phyloP scores from a whole-genome alignment of 1,140 invertebrate genomes.

The Mactra quadrangularis region DNA sequence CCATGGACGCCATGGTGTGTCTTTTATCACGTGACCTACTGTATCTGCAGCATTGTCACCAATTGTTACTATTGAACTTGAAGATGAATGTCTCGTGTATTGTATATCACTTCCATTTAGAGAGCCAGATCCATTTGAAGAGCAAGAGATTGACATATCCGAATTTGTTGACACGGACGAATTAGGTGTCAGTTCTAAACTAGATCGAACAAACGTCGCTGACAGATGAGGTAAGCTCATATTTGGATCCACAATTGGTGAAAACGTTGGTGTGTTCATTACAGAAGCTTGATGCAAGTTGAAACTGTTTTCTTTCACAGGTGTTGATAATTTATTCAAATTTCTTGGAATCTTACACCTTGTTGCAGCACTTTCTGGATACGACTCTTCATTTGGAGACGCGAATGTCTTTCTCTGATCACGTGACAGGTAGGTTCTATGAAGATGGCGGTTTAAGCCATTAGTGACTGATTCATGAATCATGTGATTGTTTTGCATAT shows the following conservation, averaged over 20 bases:
- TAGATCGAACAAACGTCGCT: conserved; percentile 5
- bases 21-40: conserved; percentile 38
- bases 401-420: neutral
- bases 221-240: conserved; percentile 3
- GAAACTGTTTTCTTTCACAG: neutral
- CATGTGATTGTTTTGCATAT: neutral
- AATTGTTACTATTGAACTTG: conserved; percentile 3
- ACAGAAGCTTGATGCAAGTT: neutral
- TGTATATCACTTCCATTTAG: neutral
- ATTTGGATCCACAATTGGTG: neutral
- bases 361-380: neutral
- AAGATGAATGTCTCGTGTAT: too few relatives aligned
- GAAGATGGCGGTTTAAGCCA: conserved; percentile 22
- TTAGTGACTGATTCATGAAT: neutral
- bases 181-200: neutral
- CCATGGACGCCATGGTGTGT: conserved; percentile 24
- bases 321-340: conserved; percentile 18
- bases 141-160: neutral
- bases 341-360: neutral
- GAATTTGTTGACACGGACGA: neutral
- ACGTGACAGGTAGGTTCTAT: neutral
- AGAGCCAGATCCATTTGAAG: neutral
- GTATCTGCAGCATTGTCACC: neutral
- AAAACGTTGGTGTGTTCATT: conserved; percentile 8
- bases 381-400: neutral